phyloP scores from a whole-genome alignment of 2,888 invertebrate genomes.

The Helobdella robusta region DNA sequence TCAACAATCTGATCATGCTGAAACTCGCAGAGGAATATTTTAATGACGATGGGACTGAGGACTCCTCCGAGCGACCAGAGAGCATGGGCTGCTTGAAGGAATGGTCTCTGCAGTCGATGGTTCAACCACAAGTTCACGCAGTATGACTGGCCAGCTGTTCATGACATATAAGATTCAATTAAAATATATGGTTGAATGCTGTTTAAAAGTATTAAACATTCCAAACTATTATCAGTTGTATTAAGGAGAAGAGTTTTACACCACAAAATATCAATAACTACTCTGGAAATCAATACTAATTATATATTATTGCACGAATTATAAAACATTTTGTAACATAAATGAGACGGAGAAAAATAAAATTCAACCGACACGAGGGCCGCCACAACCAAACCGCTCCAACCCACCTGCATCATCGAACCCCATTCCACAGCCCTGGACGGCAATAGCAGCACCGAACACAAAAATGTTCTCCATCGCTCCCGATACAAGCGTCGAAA shows the following conservation, averaged over 20 bases:
- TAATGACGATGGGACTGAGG: constrained; percentile 29
- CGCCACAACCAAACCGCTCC: too few relatives aligned
- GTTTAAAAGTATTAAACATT: too few relatives aligned
- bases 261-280: too few relatives aligned
- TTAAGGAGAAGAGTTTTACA: too few relatives aligned
- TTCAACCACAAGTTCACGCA: constrained; percentile 27
- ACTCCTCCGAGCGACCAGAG: constrained; percentile 30
- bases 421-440: constrained; percentile 22
- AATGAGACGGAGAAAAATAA: neutral
- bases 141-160: constrained; percentile 30
- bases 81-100: constrained; percentile 27
- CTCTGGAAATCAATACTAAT: neutral
- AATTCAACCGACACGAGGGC: neutral
- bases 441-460: constrained; percentile 19
- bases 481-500: constrained; percentile 1
- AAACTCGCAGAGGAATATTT: constrained; percentile 29
- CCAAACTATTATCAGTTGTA: too few relatives aligned
- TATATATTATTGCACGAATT: neutral
- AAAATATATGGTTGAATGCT: too few relatives aligned
- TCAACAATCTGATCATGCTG: too few relatives aligned
- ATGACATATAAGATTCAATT: neutral
- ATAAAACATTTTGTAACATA: neutral
- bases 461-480: constrained; percentile 1
- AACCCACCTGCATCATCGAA: constrained; percentile 28
- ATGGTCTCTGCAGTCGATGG: constrained; percentile 20